A percentile compares a stretch with the other conserved stretches of the same genome.
Evolutionary conservation across 2,888 invertebrate genomes (phyloP).

Genomic region (Polyommatus iphigenia): DNA sequence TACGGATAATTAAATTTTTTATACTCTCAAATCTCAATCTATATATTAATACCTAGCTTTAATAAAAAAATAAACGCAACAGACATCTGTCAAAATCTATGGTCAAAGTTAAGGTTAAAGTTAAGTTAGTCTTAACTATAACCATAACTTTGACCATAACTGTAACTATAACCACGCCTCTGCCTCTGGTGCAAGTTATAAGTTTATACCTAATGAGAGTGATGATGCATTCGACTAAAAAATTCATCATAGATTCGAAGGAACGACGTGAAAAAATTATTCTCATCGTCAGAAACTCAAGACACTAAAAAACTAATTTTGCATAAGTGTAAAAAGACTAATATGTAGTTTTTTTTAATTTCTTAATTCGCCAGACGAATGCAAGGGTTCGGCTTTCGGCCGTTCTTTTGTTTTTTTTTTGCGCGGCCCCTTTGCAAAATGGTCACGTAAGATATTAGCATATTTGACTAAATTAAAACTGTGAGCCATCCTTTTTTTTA

Average conservation of each 20-base stretch:
- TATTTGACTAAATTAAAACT: constrained; percentile 73
- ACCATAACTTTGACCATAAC: too few relatives aligned
- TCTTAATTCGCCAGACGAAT: constrained; percentile 69
- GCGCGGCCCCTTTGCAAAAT: constrained; percentile 67
- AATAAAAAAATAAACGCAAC: too few relatives aligned
- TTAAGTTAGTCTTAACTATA: too few relatives aligned
- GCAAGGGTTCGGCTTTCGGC: constrained; percentile 69
- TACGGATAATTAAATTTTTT: too few relatives aligned
- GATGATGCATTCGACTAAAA: background rate
- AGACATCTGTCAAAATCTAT: too few relatives aligned
- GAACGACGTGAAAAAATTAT: constrained; percentile 66
- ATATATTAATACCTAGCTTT: too few relatives aligned
- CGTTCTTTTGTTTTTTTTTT: constrained; percentile 69
- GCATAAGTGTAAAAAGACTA: constrained; percentile 56
- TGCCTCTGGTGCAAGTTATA: too few relatives aligned
- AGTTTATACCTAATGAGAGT: too few relatives aligned
- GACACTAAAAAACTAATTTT: constrained; percentile 54
- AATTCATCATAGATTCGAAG: constrained; percentile 41
- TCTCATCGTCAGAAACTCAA: constrained; percentile 65
- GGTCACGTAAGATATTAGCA: constrained; percentile 77
- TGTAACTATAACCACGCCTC: too few relatives aligned
- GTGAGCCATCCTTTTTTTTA: constrained; percentile 67
- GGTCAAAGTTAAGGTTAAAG: too few relatives aligned
- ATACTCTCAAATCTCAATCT: too few relatives aligned
- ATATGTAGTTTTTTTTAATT: constrained; percentile 64